Evolutionary conservation across 2,888 invertebrate genomes (phyloP).

Genomic region (Megamerina dolium): DNA sequence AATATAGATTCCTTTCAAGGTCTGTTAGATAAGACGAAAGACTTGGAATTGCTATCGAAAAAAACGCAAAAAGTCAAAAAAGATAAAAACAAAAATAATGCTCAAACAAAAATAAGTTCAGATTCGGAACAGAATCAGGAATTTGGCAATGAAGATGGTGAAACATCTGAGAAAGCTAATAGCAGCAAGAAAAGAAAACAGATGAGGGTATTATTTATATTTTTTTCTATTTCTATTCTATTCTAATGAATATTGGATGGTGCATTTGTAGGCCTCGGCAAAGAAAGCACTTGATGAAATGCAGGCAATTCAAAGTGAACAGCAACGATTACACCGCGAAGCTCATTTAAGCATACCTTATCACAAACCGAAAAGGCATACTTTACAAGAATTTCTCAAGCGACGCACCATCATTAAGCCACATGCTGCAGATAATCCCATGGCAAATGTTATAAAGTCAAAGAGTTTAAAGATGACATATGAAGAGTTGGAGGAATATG

Average conservation of each 20-base stretch:
- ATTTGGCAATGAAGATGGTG: background rate
- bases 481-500: slow-evolving; percentile 60
- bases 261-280: slow-evolving; percentile 57
- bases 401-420: slow-evolving; percentile 38
- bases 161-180: background rate
- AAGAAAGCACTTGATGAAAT: slow-evolving; percentile 64
- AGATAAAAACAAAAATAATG: no score
- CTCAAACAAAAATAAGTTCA: no score
- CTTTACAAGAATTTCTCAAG: slow-evolving; percentile 71
- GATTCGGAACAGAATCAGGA: slow-evolving; percentile 1
- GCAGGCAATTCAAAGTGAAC: slow-evolving; percentile 75
- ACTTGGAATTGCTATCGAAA: no score
- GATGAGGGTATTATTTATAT: slow-evolving; percentile 14
- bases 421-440: slow-evolving; percentile 22
- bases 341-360: slow-evolving; percentile 72
- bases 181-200: background rate
- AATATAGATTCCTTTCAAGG: no score
- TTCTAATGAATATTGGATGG: no score
- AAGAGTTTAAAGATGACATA: slow-evolving; percentile 59
- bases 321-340: slow-evolving; percentile 74
- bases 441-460: slow-evolving; percentile 21
- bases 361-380: slow-evolving; percentile 74
- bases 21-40: no score
- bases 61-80: no score
- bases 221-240: no score